A percentile compares a stretch with the other conserved stretches of the same genome.
Evolutionary conservation across 2,888 invertebrate genomes (phyloP).

Genomic region (Spodoptera exigua): DNA sequence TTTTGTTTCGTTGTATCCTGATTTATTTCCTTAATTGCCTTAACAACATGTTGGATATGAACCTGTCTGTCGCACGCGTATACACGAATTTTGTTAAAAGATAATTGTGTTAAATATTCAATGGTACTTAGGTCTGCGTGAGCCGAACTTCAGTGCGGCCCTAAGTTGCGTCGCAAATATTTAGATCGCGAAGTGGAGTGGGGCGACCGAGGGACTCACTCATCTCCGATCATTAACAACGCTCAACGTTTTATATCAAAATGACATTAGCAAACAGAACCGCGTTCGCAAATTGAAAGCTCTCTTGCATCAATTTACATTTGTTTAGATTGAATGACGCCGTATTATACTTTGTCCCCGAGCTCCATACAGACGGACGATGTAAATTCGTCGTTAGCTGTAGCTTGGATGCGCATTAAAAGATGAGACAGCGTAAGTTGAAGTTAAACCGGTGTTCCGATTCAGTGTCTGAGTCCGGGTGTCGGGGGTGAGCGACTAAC

Average conservation of each 20-base stretch:
- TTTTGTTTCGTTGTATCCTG: constrained; percentile 19
- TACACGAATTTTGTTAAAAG: background rate
- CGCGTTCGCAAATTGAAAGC: constrained; percentile 59
- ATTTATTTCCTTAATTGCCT: constrained; percentile 1
- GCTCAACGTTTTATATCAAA: constrained; percentile 56
- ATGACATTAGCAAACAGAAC: constrained; percentile 62
- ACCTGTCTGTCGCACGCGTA: background rate
- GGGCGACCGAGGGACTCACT: constrained; percentile 3
- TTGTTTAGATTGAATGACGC: constrained; percentile 67
- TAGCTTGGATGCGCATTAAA: constrained; percentile 54
- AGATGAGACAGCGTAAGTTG: constrained; percentile 60
- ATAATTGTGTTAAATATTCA: background rate
- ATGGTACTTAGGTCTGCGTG: background rate
- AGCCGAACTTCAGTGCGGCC: background rate
- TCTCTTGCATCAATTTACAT: constrained; percentile 66
- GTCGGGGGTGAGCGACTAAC: constrained; percentile 65
- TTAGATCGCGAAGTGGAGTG: constrained; percentile 15
- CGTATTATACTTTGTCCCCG: constrained; percentile 62
- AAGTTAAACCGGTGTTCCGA: constrained; percentile 64
- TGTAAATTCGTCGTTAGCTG: constrained; percentile 57
- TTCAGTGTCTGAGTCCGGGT: constrained; percentile 54
- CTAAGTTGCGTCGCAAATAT: constrained; percentile 19
- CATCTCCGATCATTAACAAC: constrained; percentile 31
- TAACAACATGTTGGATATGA: constrained; percentile 8
- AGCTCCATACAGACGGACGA: constrained; percentile 25